Percentiles rank a stretch among this genome's conserved stretches.
Evolutionary conservation across 1,140 invertebrate genomes (phyloP).

Genomic region (Plectrocnemia conspersa): DNA sequence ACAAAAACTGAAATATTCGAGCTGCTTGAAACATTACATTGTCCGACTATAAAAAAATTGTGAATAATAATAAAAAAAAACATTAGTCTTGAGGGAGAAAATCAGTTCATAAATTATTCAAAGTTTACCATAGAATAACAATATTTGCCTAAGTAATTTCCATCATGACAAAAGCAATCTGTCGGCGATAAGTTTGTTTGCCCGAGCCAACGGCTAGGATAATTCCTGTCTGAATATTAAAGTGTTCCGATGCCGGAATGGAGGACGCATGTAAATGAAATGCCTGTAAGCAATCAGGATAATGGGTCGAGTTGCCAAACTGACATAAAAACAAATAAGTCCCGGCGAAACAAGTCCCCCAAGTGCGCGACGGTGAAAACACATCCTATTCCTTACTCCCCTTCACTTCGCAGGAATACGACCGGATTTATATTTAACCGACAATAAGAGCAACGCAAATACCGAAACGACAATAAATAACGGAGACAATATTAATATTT

Average conservation of each 20-base stretch:
- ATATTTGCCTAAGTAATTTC: too few species aligned
- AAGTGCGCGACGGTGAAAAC: too few species aligned
- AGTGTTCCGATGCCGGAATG: conserved; percentile 26
- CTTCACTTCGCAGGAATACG: conserved; percentile 11
- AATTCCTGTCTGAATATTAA: conserved; percentile 5
- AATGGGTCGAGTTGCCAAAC: conserved; percentile 33
- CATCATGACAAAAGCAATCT: too few species aligned
- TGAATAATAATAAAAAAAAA: neutral
- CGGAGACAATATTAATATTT: conserved; percentile 27
- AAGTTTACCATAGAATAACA: too few species aligned
- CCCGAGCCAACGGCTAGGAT: conserved; percentile 6
- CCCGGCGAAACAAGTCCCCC: conserved; percentile 1
- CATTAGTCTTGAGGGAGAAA: neutral
- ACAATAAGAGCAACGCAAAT: conserved; percentile 33
- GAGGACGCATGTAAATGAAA: conserved; percentile 32
- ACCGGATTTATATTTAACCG: conserved; percentile 24
- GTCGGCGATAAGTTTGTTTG: neutral
- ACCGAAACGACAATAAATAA: conserved; percentile 29
- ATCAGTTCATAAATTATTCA: neutral
- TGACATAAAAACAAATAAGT: conserved; percentile 36
- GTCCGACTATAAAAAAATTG: too few species aligned
- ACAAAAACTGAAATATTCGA: too few species aligned
- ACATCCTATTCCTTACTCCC: too few species aligned
- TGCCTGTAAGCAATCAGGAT: conserved; percentile 32
- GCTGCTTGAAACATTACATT: too few species aligned